phyloP scores from a whole-genome alignment of 2,113 vertebrate genomes.

The Stomatorhinus ivindoensis region DNA sequence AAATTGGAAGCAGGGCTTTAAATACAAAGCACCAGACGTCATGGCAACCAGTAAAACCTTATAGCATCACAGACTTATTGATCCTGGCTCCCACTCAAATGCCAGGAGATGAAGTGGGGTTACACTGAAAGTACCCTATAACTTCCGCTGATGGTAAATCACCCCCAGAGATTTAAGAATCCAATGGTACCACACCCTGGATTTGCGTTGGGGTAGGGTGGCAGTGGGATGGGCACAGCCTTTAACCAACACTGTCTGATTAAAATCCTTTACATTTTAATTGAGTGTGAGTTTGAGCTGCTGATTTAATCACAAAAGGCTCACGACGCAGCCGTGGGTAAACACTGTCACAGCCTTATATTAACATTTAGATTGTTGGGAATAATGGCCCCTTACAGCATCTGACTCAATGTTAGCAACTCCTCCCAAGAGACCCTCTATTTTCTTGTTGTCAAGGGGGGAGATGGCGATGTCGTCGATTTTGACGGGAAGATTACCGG shows the following conservation, averaged over 20 bases:
- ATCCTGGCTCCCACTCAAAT: conserved; percentile 4
- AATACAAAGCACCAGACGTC: conserved; percentile 5
- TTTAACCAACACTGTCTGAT: neutral
- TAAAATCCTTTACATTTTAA: conserved; percentile 19
- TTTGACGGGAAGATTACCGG: neutral
- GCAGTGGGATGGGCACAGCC: neutral
- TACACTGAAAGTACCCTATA: neutral
- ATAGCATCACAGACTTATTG: neutral
- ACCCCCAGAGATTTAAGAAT: neutral
- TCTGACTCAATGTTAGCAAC: conserved; percentile 11
- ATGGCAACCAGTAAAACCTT: neutral
- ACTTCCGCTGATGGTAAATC: conserved; percentile 3
- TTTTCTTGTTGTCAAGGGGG: no score
- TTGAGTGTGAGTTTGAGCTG: conserved; percentile 1
- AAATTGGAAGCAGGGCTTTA: neutral
- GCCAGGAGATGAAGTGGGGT: neutral
- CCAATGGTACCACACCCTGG: neutral
- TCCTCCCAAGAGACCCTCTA: neutral
- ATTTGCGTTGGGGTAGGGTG: neutral
- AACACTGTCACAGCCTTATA: conserved; percentile 9
- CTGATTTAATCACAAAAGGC: conserved; percentile 15
- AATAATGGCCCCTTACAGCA: neutral
- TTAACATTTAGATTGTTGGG: conserved; percentile 17
- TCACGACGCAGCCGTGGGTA: conserved; percentile 9
- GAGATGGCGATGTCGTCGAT: neutral